Conservation (phyloP, 2,888 invertebrate species). For the Ferrisia virgata region DNA sequence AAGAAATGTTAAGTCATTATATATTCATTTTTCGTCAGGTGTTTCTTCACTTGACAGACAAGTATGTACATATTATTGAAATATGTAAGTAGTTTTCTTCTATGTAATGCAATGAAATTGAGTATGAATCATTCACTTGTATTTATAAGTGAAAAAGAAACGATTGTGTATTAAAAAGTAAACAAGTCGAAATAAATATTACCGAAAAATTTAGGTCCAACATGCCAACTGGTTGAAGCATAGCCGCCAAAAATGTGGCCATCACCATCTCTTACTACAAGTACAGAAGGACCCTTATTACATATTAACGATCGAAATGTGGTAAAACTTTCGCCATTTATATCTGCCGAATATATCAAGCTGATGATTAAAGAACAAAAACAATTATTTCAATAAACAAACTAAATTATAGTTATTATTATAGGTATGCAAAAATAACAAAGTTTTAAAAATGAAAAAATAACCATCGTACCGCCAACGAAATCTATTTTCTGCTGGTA, state of each 20-base stretch:
- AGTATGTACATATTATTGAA: too few relatives aligned
- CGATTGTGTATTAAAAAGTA: too few relatives aligned
- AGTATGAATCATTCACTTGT: not conserved
- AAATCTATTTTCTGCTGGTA: conserved; percentile 70
- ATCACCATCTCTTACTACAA: conserved; percentile 77
- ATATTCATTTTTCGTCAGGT: not conserved
- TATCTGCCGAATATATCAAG: conserved; percentile 79
- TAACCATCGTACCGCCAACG: conserved; percentile 65
- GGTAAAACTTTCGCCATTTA: conserved; percentile 87
- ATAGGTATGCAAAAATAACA: not conserved
- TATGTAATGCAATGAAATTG: not conserved
- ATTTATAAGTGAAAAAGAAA: not conserved
- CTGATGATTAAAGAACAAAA: conserved; percentile 13
- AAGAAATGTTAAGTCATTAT: not conserved
- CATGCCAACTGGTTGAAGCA: conserved; percentile 73
- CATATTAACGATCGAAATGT: conserved; percentile 66
- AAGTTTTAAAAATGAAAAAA: not conserved
- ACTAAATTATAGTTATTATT: not conserved
- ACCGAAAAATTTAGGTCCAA: conserved; percentile 75
- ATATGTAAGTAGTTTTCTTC: not conserved
- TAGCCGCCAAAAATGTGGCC: conserved; percentile 88
- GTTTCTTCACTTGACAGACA: not conserved
- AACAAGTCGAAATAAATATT: conserved; percentile 43
- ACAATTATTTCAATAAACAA: not conserved
- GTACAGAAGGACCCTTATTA: conserved; percentile 76